Evolutionary conservation across 2,113 vertebrate species (phyloP).

Genomic region (Pungitius pungitius): DNA sequence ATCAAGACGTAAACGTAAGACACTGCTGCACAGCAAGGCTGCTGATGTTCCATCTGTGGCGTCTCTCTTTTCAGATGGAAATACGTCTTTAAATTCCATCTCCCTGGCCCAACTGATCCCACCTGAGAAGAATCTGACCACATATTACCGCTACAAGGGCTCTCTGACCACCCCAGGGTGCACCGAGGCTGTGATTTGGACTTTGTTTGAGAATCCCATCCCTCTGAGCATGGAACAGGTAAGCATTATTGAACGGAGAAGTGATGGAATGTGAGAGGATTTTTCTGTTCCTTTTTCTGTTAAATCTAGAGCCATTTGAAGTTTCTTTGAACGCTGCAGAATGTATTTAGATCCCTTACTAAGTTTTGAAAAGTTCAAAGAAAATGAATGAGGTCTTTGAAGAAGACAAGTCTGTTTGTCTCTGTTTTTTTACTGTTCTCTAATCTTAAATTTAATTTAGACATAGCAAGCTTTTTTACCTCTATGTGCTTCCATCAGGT

Average conservation of each 20-base stretch:
- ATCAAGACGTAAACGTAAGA: neutral
- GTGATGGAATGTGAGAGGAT: neutral
- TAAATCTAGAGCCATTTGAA: neutral
- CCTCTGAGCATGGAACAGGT: constrained; percentile 84
- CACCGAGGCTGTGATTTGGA: constrained; percentile 87
- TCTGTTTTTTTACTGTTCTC: neutral
- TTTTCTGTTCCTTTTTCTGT: too few species aligned
- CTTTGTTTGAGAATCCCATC: constrained; percentile 85
- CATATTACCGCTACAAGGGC: constrained; percentile 89
- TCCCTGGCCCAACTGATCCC: constrained; percentile 84
- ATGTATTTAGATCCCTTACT: neutral
- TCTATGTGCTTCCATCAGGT: neutral
- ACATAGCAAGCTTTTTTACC: neutral
- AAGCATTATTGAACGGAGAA: neutral
- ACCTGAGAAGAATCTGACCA: constrained; percentile 69
- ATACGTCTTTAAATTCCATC: constrained; percentile 30
- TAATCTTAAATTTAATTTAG: neutral
- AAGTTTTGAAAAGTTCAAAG: neutral
- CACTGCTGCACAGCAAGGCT: neutral
- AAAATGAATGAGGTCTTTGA: neutral
- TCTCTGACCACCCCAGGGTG: constrained; percentile 92
- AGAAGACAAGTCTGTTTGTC: neutral
- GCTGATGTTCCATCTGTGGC: neutral
- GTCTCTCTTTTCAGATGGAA: constrained; percentile 61
- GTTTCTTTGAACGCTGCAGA: neutral